Evolutionary conservation across 2,797 vertebrate genomes (phyloP).

Genomic region (Coregonus suidteri): DNA sequence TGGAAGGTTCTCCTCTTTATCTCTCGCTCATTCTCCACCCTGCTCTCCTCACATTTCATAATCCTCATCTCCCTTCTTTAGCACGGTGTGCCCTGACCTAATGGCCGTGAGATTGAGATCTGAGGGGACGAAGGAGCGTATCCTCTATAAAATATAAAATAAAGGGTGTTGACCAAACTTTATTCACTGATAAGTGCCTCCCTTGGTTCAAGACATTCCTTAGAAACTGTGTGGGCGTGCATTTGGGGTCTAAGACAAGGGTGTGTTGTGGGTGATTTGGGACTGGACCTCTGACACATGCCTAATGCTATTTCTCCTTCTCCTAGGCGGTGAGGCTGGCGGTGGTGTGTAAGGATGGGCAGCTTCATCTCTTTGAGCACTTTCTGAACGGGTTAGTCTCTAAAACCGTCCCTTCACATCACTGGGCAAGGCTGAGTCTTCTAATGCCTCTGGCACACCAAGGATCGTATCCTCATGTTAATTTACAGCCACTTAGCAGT

Average conservation of each 20-base stretch:
- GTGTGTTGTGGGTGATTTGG: neutral
- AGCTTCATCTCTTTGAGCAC: constrained; percentile 96
- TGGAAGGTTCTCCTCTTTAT: neutral
- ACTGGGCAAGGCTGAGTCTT: too few relatives aligned
- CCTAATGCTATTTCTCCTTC: neutral
- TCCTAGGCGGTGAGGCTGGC: constrained; percentile 91
- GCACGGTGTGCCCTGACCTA: neutral
- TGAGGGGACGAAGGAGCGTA: neutral
- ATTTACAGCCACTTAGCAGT: neutral
- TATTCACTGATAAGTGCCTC: neutral
- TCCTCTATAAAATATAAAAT: neutral
- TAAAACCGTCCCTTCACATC: neutral
- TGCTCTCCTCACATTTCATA: neutral
- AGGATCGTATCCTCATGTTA: neutral
- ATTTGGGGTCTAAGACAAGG: neutral
- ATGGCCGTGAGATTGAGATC: neutral
- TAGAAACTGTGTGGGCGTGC: neutral
- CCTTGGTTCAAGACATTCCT: neutral
- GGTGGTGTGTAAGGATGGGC: constrained; percentile 93
- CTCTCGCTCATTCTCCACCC: neutral
- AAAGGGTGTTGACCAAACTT: too few relatives aligned
- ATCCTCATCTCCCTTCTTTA: neutral
- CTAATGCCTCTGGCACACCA: too few relatives aligned
- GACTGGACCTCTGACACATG: neutral
- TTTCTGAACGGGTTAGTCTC: constrained; percentile 93